Conservation (phyloP, 2,113 vertebrate genomes). For the Neotoma lepida region DNA sequence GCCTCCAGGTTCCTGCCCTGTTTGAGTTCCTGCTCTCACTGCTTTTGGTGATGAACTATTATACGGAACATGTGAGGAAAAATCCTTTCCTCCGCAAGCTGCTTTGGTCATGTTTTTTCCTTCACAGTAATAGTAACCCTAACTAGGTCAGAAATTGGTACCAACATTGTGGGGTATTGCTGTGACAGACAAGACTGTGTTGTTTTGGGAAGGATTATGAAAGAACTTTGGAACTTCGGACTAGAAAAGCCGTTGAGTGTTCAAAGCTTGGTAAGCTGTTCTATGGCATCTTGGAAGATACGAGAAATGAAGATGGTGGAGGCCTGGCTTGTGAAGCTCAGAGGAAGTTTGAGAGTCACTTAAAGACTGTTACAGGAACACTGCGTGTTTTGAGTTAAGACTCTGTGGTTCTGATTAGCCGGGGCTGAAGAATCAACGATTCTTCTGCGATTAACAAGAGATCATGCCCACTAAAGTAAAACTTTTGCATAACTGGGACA, state of each 20-base stretch:
- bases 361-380: not conserved
- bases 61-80: not conserved
- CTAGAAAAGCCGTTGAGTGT: not conserved
- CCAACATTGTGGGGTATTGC: not conserved
- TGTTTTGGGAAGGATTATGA: not conserved
- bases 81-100: not conserved
- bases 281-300: not conserved
- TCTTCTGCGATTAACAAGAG: not conserved
- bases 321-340: not conserved
- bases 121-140: not conserved
- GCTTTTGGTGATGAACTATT: not conserved
- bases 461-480: not conserved
- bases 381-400: not conserved
- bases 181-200: not conserved
- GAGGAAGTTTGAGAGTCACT: not conserved
- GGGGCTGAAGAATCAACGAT: not conserved
- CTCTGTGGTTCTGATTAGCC: not conserved
- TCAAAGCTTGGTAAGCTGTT: not conserved
- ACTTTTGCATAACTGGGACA: not conserved
- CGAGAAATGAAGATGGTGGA: not conserved
- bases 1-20: not conserved
- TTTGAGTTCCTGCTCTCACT: not conserved
- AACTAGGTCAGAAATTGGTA: not conserved
- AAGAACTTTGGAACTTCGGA: not conserved
- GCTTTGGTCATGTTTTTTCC: not conserved